Evolutionary conservation across 2,797 vertebrate genomes (phyloP), one percentile per base, ranked within the genome.

Genomic region (Spondyliosoma cantharus): DNA sequence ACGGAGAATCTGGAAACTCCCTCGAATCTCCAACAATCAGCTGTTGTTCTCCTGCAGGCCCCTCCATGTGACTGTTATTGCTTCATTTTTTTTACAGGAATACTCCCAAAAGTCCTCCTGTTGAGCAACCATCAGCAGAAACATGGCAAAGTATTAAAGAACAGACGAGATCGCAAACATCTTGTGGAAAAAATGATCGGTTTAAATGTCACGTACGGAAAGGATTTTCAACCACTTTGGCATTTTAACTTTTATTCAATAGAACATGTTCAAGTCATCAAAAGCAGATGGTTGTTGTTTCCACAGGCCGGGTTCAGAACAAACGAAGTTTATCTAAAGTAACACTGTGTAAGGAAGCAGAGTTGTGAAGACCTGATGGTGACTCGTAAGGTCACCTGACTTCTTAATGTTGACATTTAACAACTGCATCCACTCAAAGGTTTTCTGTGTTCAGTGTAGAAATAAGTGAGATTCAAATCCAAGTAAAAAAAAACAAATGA

Each of bases 1-100:
- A 52, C 5, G 0, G 24, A 59, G 52, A 2, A 48, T 57, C 4
- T 52, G 27, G 48, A 62, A 65, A 52, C 12, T n/a, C 29, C 52
- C 54, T 48, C n/a, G 11, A 37, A 37, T 37, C 14, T 22, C 5
- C 0, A 22, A 82, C 71, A 84, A 48, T 63, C 11, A 20, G 3
- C 48, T 1, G n/a, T 27, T 78, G 43, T 68, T 73, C 74, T 67
- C 45, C 37, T 45, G 15, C 15, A 56, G 58, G 46, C 16, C 4
- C n/a, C n/a, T 19, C 66, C 59, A 22, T 60, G 45, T 16, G 24
- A 50, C 27, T 20, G 14, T 7, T 73, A 29, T 46, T 70, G 50
- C 70, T 75, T 79, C 19, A 57, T 15, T 67, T 73, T 53, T 17
- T 67, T 74, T 53, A 15, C 1, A 57, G n/a, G 74, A 25, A 74